A percentile compares a stretch with the other conserved stretches of the same genome.
These are phyloP conservation scores for Adineta ricciae DNA, from an alignment of 2,888 invertebrate genomes.

Conservation along the genomic window DNA sequence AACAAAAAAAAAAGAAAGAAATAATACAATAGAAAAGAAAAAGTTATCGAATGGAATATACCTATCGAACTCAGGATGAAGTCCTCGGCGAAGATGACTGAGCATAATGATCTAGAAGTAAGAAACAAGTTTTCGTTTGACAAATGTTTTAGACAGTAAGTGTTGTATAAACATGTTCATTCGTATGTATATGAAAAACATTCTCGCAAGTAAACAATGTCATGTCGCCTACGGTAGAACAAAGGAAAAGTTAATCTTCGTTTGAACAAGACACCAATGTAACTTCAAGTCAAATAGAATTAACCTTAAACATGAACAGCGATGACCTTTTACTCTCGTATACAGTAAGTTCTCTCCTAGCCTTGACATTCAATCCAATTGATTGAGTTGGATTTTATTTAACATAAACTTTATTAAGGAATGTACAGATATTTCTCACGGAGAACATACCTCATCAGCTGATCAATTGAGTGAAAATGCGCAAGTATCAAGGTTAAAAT, in stretches of 20 bases:
- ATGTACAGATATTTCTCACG: neutral
- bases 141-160: neutral
- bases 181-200: neutral
- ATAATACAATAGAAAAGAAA: neutral
- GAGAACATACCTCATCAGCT: neutral
- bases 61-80: neutral
- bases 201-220: neutral
- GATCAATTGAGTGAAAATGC: neutral
- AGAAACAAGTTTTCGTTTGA: neutral
- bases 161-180: neutral
- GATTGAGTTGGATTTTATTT: neutral
- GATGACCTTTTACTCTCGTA: neutral
- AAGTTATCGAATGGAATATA: neutral
- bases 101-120: neutral
- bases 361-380: neutral
- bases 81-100: conserved; percentile 7
- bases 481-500: neutral
- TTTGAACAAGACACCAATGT: neutral
- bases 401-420: neutral
- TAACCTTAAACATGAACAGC: neutral
- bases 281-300: neutral
- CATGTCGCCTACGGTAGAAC: neutral
- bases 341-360: neutral
- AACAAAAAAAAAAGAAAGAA: neutral
- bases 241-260: neutral